phyloP scores from a whole-genome alignment of 2,797 vertebrate genomes.

The Oceanodroma leucorhoa region DNA sequence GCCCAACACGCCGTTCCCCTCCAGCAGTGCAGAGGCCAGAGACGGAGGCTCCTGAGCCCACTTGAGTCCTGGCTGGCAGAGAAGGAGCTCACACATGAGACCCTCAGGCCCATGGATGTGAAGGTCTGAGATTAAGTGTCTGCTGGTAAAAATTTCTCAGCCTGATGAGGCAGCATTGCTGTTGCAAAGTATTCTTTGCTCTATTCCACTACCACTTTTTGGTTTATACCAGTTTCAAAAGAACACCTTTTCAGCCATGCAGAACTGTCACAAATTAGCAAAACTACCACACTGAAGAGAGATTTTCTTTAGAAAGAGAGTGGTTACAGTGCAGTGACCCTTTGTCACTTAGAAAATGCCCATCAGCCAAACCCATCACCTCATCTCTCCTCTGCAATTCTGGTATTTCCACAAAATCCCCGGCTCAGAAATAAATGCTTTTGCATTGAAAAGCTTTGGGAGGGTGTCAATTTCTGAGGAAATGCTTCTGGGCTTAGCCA shows the following conservation, averaged over 20 bases:
- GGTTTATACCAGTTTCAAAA: not conserved
- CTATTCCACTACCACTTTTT: not conserved
- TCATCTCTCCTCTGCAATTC: not conserved
- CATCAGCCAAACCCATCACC: not conserved
- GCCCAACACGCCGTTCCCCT: fast-evolving
- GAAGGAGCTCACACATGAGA: not conserved
- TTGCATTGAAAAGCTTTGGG: not conserved
- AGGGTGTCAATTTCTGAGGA: not conserved
- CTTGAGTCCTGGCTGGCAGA: not conserved
- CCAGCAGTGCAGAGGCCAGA: not conserved
- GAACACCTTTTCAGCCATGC: not conserved
- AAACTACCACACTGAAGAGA: not conserved
- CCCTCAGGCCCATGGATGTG: not conserved
- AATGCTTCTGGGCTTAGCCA: not conserved
- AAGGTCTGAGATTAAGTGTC: not conserved
- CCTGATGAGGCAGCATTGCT: not conserved
- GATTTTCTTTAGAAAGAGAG: not conserved
- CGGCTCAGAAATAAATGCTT: not conserved
- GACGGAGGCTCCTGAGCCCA: not conserved
- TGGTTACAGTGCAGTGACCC: not conserved
- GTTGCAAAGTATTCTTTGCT: not conserved
- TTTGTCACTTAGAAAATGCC: not conserved
- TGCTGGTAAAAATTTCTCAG: not conserved
- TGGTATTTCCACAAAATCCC: not conserved
- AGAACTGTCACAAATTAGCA: not conserved